A percentile compares a stretch with the other conserved stretches of the same genome.
Evolutionary conservation across 2,113 vertebrate genomes (phyloP).

Genomic region (Rhynchopsitta pachyrhyncha): DNA sequence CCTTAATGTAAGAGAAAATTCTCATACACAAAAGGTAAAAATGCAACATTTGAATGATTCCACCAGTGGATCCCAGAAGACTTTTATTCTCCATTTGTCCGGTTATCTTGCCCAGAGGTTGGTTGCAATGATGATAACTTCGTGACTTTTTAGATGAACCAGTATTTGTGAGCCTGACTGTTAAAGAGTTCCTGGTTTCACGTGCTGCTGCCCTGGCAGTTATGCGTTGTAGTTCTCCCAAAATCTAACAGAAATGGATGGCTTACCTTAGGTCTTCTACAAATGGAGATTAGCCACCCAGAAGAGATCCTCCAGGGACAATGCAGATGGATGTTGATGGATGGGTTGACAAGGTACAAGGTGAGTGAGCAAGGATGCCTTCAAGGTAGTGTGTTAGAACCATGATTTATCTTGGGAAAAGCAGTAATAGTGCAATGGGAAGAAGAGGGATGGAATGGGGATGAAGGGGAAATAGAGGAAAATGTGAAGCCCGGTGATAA

Average conservation of each 20-base stretch:
- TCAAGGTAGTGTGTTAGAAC: background rate
- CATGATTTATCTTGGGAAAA: background rate
- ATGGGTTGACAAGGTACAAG: background rate
- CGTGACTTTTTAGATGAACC: background rate
- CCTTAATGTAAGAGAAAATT: background rate
- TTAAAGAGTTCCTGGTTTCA: background rate
- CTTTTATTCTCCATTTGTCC: background rate
- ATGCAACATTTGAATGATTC: background rate
- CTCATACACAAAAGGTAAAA: background rate
- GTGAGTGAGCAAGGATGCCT: background rate
- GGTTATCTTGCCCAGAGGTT: background rate
- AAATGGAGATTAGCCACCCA: background rate
- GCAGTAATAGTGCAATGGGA: background rate
- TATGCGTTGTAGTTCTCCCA: fast-evolving
- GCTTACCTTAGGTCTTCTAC: background rate
- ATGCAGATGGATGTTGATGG: background rate
- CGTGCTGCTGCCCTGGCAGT: background rate
- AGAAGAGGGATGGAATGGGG: background rate
- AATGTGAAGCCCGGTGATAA: background rate
- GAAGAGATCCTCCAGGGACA: background rate
- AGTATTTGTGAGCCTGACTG: background rate
- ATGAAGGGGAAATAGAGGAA: background rate
- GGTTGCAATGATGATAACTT: background rate
- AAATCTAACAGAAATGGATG: background rate
- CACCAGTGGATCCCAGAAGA: background rate